phyloP scores from a whole-genome alignment of 1,140 invertebrate species.

The Orussus abietinus region DNA sequence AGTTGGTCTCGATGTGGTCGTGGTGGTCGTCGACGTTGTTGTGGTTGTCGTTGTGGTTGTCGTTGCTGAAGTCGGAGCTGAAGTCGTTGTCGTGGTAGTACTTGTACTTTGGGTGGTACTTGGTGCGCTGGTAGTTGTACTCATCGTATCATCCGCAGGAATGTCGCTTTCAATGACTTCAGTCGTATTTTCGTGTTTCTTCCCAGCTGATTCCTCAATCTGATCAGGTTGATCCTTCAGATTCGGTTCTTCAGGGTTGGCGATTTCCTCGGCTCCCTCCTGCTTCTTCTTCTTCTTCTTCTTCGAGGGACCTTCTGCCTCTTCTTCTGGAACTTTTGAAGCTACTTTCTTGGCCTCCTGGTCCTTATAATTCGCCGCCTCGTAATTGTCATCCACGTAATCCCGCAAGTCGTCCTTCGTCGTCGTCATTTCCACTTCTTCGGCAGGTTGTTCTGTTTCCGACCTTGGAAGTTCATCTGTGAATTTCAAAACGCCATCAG shows the following conservation, averaged over 20 bases:
- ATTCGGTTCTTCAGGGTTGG: slow-evolving; percentile 1
- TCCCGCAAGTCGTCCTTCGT: slow-evolving; percentile 35
- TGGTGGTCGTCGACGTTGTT: slow-evolving; percentile 15
- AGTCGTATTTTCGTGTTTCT: too few species aligned
- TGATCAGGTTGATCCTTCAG: not conserved
- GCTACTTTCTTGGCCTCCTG: not conserved
- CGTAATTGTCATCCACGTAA: slow-evolving; percentile 59
- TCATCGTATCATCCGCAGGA: too few species aligned
- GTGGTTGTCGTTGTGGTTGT: slow-evolving; percentile 11
- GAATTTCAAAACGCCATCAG: slow-evolving; percentile 50
- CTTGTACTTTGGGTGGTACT: slow-evolving; percentile 15
- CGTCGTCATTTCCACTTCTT: slow-evolving; percentile 7
- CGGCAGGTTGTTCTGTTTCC: slow-evolving; percentile 28
- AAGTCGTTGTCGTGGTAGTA: not conserved
- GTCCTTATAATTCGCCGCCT: slow-evolving; percentile 43
- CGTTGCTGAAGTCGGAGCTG: slow-evolving; percentile 3
- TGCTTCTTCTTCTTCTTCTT: slow-evolving; percentile 3
- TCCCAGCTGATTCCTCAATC: too few species aligned
- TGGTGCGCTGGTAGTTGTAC: slow-evolving; percentile 3
- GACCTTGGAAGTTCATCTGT: slow-evolving; percentile 46
- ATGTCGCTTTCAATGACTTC: too few species aligned
- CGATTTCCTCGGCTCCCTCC: slow-evolving; percentile 9
- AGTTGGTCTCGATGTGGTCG: slow-evolving; percentile 23
- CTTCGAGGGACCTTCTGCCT: slow-evolving; percentile 1
- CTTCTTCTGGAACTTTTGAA: too few species aligned